These are phyloP conservation scores for Larimichthys polyactis DNA, from an alignment of 2,113 vertebrate species.

Conservation along the genomic window DNA sequence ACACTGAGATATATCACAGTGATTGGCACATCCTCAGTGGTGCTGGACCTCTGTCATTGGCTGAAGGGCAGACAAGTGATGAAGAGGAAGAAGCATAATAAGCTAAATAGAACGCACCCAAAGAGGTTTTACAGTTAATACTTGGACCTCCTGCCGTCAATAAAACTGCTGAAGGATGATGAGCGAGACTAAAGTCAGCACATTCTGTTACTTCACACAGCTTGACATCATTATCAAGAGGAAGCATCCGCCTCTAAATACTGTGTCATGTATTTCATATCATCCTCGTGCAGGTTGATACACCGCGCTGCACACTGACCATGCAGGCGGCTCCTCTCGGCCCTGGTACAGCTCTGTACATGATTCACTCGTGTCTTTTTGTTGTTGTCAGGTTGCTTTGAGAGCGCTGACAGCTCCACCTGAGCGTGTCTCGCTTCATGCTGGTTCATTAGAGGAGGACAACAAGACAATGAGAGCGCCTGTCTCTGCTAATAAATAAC, in stretches of 20 bases:
- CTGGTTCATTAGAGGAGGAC: constrained; percentile 42
- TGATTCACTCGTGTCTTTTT: background rate
- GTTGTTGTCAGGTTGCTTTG: background rate
- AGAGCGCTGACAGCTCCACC: constrained; percentile 34
- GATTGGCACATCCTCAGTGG: background rate
- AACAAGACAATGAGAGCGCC: constrained; percentile 33
- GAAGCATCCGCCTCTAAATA: background rate
- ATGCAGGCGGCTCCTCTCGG: background rate
- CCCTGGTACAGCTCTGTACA: background rate
- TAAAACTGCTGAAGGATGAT: background rate
- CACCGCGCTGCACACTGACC: background rate
- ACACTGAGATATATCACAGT: background rate
- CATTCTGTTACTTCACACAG: background rate
- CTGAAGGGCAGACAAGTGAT: background rate
- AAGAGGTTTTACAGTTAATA: background rate
- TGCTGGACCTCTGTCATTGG: background rate
- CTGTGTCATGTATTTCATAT: background rate
- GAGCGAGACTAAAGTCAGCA: background rate
- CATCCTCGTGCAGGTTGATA: background rate
- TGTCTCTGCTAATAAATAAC: constrained; percentile 54
- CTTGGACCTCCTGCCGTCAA: background rate
- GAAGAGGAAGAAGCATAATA: background rate
- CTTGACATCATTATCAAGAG: background rate
- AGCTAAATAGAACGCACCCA: background rate
- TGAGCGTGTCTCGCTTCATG: constrained; percentile 27